phyloP scores from a whole-genome alignment of 1,140 invertebrate genomes.

The Cotesia glomerata region DNA sequence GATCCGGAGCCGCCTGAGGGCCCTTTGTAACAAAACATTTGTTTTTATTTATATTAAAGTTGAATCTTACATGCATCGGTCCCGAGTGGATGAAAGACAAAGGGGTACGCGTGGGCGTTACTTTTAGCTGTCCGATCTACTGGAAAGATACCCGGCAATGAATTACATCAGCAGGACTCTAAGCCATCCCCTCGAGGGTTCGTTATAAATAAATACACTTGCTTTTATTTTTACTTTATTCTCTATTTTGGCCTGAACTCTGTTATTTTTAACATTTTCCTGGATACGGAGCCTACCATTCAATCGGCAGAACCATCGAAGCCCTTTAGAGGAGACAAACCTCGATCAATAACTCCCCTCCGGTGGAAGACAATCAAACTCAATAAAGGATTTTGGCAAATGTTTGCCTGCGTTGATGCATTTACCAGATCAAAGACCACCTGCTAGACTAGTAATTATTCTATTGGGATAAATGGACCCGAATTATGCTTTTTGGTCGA shows the following conservation, averaged over 20 bases:
- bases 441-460: not conserved
- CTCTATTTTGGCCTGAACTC: too few species aligned
- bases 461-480: not conserved
- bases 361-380: too few species aligned
- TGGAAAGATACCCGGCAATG: slow-evolving; percentile 40
- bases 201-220: not conserved
- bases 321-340: too few species aligned
- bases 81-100: too few species aligned
- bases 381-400: slow-evolving; percentile 47
- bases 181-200: not conserved
- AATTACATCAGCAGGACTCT: slow-evolving; percentile 37
- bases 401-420: slow-evolving; percentile 40
- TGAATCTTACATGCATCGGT: too few species aligned
- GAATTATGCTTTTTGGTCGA: too few species aligned
- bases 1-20: slow-evolving; percentile 41
- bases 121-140: slow-evolving; percentile 48
- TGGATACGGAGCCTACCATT: too few species aligned
- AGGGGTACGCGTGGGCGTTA: slow-evolving; percentile 45
- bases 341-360: too few species aligned
- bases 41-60: too few species aligned
- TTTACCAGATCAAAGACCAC: slow-evolving; percentile 40
- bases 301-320: too few species aligned
- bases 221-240: not conserved
- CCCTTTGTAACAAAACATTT: too few species aligned
- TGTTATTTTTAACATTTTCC: too few species aligned